Conservation (phyloP, 2,113 vertebrate genomes). For the Apodemus speciosus region DNA sequence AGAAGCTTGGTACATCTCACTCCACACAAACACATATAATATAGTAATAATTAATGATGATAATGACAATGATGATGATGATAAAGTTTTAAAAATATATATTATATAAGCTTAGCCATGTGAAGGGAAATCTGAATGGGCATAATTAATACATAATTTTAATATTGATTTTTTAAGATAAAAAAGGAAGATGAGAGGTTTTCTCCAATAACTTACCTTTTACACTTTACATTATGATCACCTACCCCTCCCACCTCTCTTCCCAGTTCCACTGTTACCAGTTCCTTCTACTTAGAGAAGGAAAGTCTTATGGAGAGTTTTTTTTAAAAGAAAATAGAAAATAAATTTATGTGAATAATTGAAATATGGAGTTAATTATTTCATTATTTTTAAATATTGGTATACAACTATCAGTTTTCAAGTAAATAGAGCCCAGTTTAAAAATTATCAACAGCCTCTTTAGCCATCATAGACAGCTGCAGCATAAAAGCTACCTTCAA, state of each 20-base stretch:
- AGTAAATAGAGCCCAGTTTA: too few relatives aligned
- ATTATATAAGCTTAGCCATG: too few relatives aligned
- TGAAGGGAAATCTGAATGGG: background rate
- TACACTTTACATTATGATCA: too few relatives aligned
- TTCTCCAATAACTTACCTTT: too few relatives aligned
- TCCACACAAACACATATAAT: background rate
- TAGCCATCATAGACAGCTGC: background rate
- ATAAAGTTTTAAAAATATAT: background rate
- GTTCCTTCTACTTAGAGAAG: too few relatives aligned
- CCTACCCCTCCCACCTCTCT: too few relatives aligned
- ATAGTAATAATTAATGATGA: background rate
- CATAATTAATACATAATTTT: background rate
- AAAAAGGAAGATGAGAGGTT: background rate
- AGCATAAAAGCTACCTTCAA: too few relatives aligned
- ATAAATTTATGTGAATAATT: background rate
- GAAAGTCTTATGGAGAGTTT: background rate
- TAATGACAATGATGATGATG: too few relatives aligned
- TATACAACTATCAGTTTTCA: background rate
- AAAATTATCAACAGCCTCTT: background rate
- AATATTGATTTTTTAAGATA: background rate
- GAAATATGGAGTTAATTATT: background rate
- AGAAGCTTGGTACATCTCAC: background rate
- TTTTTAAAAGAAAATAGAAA: background rate
- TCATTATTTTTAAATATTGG: too few relatives aligned
- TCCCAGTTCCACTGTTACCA: too few relatives aligned